Percentiles rank a stretch among this genome's conserved stretches.
phyloP scores from a whole-genome alignment of 2,113 vertebrate species.

The Lepus europaeus region DNA sequence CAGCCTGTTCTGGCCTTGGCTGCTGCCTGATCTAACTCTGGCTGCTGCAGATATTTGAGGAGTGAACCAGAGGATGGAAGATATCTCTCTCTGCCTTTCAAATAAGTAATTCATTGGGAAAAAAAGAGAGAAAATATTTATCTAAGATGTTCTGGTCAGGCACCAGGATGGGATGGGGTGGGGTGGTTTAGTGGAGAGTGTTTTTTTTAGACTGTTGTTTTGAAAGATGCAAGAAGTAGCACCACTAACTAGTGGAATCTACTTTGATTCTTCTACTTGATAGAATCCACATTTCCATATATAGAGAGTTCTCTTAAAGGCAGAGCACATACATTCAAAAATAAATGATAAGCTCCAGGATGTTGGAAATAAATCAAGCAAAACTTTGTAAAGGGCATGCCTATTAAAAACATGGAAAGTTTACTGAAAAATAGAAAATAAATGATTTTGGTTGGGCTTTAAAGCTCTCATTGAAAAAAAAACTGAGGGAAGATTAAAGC shows the following conservation, averaged over 20 bases:
- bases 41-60: no score
- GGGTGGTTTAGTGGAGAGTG: background rate
- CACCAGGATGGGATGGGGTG: background rate
- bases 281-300: constrained; percentile 10
- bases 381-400: constrained; percentile 37
- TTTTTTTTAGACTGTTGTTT: background rate
- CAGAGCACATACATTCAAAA: background rate
- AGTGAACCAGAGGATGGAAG: no score
- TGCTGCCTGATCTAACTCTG: no score
- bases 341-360: background rate
- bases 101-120: no score
- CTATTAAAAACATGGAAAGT: constrained; percentile 23
- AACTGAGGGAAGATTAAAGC: background rate
- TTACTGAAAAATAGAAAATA: constrained; percentile 56
- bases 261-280: constrained; percentile 17
- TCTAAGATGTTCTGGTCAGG: background rate
- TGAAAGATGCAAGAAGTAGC: background rate
- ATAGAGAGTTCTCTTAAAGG: constrained; percentile 29
- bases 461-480: constrained; percentile 55
- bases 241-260: constrained; percentile 6
- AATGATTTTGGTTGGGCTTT: constrained; percentile 34
- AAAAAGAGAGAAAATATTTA: background rate
- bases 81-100: no score
- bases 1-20: no score
- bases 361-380: constrained; percentile 60